Conservation (phyloP, 2,797 vertebrate genomes). For the Aeoliscus strigatus region DNA sequence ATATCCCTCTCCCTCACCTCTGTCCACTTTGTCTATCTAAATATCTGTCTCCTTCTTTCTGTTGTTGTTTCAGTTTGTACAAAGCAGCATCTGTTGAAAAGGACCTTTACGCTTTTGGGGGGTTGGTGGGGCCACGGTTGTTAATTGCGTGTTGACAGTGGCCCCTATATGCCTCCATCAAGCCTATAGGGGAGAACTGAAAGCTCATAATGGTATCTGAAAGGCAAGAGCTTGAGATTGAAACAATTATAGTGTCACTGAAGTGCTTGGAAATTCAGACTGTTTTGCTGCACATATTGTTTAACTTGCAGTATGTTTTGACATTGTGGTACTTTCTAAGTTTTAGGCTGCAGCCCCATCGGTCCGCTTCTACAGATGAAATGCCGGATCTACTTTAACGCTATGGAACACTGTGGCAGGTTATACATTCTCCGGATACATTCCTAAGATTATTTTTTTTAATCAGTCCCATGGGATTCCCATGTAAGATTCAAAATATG, state of each 20-base stretch:
- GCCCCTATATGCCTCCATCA: constrained; percentile 60
- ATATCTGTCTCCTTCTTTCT: constrained; percentile 16
- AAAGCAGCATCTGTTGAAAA: constrained; percentile 54
- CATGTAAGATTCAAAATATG: constrained; percentile 13
- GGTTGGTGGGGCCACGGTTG: constrained; percentile 33
- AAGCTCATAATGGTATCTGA: constrained; percentile 30
- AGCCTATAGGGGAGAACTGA: constrained; percentile 42
- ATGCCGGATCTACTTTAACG: too few relatives aligned
- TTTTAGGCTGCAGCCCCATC: constrained; percentile 4
- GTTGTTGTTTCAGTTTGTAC: constrained; percentile 26
- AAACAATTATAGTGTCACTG: constrained; percentile 44
- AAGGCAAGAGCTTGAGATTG: constrained; percentile 38
- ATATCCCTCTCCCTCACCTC: constrained; percentile 16
- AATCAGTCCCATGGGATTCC: neutral
- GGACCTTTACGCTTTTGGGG: constrained; percentile 33
- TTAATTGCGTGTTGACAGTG: constrained; percentile 69
- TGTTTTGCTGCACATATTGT: constrained; percentile 14
- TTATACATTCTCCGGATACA: neutral
- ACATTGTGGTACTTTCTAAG: constrained; percentile 20
- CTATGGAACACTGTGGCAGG: neutral
- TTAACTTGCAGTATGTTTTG: constrained; percentile 35
- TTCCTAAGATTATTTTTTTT: neutral
- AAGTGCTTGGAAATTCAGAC: constrained; percentile 27
- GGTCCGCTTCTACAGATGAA: too few relatives aligned
- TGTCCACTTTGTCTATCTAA: constrained; percentile 8